These are phyloP conservation scores for Volucella inflata DNA, from an alignment of 2,888 invertebrate genomes.

Conservation along the genomic window DNA sequence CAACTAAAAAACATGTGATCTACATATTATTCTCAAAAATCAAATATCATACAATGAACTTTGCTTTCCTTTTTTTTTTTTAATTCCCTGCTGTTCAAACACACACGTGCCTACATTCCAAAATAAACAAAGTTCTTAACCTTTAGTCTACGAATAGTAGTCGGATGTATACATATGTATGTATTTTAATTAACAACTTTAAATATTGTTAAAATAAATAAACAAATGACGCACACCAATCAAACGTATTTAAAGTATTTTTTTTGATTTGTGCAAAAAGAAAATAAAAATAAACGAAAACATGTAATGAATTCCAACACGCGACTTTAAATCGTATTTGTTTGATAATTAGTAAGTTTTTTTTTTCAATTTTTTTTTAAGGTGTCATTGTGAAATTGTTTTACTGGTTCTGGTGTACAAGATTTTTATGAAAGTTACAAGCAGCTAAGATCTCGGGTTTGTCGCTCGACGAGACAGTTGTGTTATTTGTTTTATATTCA, in stretches of 20 bases:
- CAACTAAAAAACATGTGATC: too few species aligned
- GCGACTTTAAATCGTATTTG: constrained; percentile 54
- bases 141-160: too few species aligned
- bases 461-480: constrained; percentile 83
- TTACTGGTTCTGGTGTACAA: constrained; percentile 21
- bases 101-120: too few species aligned
- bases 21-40: too few species aligned
- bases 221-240: constrained; percentile 54
- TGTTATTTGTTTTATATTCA: constrained; percentile 78
- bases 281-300: constrained; percentile 14
- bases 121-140: too few species aligned
- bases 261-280: constrained; percentile 20
- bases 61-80: too few species aligned
- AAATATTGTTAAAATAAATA: constrained; percentile 39
- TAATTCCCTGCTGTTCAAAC: too few species aligned
- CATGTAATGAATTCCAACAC: constrained; percentile 17
- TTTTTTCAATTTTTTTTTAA: constrained; percentile 16
- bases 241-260: constrained; percentile 1
- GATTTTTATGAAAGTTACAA: constrained; percentile 45
- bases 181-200: constrained; percentile 1
- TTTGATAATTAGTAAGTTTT: constrained; percentile 45
- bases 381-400: constrained; percentile 42
- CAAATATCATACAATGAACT: too few species aligned
- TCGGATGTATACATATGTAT: too few species aligned
- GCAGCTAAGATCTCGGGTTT: constrained; percentile 83